Evolutionary conservation across 2,888 invertebrate species (phyloP).

Genomic region (Limenitis camilla): DNA sequence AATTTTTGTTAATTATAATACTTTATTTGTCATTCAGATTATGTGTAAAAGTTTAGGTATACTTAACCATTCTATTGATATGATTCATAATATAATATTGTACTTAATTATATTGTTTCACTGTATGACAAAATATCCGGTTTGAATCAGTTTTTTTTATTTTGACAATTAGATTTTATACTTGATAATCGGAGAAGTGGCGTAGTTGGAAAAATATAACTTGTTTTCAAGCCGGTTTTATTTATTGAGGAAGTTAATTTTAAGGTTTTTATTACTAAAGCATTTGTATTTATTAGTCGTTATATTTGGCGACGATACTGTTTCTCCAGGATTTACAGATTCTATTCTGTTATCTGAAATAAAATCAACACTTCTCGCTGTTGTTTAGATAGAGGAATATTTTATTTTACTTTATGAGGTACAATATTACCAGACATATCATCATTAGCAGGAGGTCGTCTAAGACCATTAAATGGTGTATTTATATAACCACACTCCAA

Average conservation of each 20-base stretch:
- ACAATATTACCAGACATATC: background rate
- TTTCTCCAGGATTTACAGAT: background rate
- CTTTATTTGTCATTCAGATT: no score
- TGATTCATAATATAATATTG: background rate
- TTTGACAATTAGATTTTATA: background rate
- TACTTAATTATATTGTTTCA: slow-evolving; percentile 1
- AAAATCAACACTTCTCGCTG: background rate
- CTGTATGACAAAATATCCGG: slow-evolving; percentile 39
- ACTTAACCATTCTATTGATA: no score
- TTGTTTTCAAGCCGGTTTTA: background rate
- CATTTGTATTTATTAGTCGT: no score
- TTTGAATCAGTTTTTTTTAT: slow-evolving; percentile 36
- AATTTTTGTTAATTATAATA: no score
- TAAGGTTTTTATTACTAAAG: background rate
- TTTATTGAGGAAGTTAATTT: background rate
- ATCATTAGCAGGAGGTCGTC: slow-evolving; percentile 26
- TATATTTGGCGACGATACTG: no score
- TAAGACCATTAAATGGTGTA: slow-evolving; percentile 24
- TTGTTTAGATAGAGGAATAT: background rate
- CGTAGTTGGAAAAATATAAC: background rate
- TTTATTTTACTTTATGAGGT: background rate
- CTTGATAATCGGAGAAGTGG: background rate
- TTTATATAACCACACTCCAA: slow-evolving; percentile 54
- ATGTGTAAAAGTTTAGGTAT: no score
- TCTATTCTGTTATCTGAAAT: background rate